Base-by-base conservation (phyloP, 2,113 vertebrate genomes). In the Protomyctophum bolini region DNA sequence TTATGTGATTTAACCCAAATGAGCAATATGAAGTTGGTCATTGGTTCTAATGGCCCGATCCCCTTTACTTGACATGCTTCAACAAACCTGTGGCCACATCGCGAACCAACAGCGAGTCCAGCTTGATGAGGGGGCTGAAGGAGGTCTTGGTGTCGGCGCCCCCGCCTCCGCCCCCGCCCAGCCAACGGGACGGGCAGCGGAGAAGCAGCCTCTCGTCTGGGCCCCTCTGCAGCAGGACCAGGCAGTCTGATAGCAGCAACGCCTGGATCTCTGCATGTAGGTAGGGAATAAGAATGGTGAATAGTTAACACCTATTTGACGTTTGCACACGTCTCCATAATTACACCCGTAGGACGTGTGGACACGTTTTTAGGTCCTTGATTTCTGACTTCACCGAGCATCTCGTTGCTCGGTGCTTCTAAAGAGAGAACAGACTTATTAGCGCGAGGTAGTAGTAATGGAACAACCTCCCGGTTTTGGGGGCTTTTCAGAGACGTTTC, bases 111-210 rank as follows among this genome's bases (percentile, higher is more conserved):
- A 97, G 87, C 0, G 96, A 94, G 4, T 94, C 94, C 75, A 99
- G 94, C 52, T 95, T 95, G 68, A 98, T 93, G 61, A 97, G 63
- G 0, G 97, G 96, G 82, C 95, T 97, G 90, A 97, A 97, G 14
- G 92, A 93, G 47, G 94, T 94, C 63, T 96, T 98, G 87, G 85
- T 91, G 87, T 98, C 96, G 0, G 87, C 77, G n/a, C 93, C 82
- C 55, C 91, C 93, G 14, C 85, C 90, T 2, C 79, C 91, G 58
- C 93, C 94, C 70, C 85, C 92, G 0, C 88, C 90, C 64, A 91
- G 70, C 78, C 83, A 91, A 73, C 93, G 91, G 52, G 91, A 90
- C 0, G 91, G 92, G 59, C 94, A 96, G 1, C 96, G 94, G 0
- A 99, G 94, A 76, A 95, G 91, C 69, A 98, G 89, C 0, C 93